Evolutionary conservation across 2,113 vertebrate genomes (phyloP), one percentile per base, ranked within the genome.

Genomic region (Gambusia holbrooki): DNA sequence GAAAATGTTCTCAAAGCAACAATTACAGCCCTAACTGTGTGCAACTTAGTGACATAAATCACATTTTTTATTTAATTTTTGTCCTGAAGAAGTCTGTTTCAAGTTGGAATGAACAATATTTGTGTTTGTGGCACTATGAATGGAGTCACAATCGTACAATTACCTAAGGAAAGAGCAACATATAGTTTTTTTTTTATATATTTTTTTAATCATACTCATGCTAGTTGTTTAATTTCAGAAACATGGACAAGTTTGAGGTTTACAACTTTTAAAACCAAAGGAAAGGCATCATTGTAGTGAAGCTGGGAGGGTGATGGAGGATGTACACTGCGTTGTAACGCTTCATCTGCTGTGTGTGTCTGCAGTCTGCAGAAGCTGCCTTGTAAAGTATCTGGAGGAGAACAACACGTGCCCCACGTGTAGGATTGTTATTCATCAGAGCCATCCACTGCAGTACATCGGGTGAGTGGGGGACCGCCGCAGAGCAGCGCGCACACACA

Each of bases 351-450:
- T 32, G 12, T 62, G 65, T 69, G 30, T 48, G 22, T 81, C 9
- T 83, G 25, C 91, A 99, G 98, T 99, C 93, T 99, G 98, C 90
- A 96, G 97, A 93, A 99, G 98, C 94, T 99, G 98, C 90, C 94
- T 99, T 89, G 98, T 99, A 82, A 99, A 98, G 85, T 99, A 99
- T 75, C 92, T 99, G 91, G 98, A 99, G 80, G 98, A 99, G 92
- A 99, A 99, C 92, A 99, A 99, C 95, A 99, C 98, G 29, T 99
- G 98, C 75, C 98, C 98, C 25, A 98, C 98, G 0, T 99, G 98
- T 91, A 95, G 97, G 92, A 99, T 99, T 78, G 98, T 99, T 89
- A 99, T 99, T 94, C 98, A 99, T 90, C 98, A 99, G 95, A 99
- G 98, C 86, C 98, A 99, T 91, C 98, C 98, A 0, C 95, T 99